A percentile compares a stretch with the other conserved stretches of the same genome.
phyloP scores from a whole-genome alignment of 2,888 invertebrate species.

The Scrobipalpa atriplicella region DNA sequence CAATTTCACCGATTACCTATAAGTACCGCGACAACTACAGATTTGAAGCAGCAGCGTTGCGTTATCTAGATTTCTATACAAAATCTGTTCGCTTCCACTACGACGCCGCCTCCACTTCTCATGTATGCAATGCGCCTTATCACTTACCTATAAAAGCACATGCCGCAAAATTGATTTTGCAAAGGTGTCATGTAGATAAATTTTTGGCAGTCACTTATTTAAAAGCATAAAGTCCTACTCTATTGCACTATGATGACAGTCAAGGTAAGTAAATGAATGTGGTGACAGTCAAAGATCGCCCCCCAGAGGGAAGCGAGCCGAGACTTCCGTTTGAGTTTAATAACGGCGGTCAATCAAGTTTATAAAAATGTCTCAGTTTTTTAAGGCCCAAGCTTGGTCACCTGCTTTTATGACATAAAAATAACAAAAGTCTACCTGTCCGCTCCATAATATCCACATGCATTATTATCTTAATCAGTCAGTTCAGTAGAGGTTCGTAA shows the following conservation, averaged over 20 bases:
- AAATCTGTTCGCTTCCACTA: no score
- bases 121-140: no score
- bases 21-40: no score
- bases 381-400: slow-evolving; percentile 18
- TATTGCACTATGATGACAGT: no score
- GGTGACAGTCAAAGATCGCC: not conserved
- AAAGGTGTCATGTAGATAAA: not conserved
- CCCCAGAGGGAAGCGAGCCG: slow-evolving; percentile 11
- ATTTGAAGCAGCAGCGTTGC: no score
- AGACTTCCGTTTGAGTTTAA: slow-evolving; percentile 25
- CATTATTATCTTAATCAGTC: slow-evolving; percentile 12
- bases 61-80: no score
- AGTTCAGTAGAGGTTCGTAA: slow-evolving; percentile 6
- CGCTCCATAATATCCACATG: slow-evolving; percentile 6
- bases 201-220: no score
- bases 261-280: no score
- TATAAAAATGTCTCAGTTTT: slow-evolving; percentile 24
- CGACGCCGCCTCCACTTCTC: no score
- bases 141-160: not conserved
- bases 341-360: slow-evolving; percentile 22
- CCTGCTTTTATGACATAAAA: slow-evolving; percentile 25
- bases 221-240: no score
- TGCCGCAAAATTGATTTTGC: not conserved
- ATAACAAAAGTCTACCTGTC: slow-evolving; percentile 15
- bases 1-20: no score